Conservation (phyloP, 2,113 vertebrate genomes). For the Rafetus swinhoei region DNA sequence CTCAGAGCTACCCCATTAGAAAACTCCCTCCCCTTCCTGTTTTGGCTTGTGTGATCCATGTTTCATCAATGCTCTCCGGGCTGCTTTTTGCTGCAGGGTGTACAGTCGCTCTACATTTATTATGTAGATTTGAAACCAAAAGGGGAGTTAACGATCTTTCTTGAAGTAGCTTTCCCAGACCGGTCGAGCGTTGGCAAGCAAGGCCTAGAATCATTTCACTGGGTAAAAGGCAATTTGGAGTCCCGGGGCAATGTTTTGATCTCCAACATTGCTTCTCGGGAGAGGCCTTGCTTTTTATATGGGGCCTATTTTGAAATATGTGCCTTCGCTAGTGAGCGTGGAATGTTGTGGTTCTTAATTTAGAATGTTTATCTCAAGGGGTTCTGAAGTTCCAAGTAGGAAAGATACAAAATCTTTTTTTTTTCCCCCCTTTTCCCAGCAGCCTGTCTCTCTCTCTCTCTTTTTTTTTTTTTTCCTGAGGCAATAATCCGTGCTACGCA, state of each 20-base stretch:
- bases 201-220: not conserved
- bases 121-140: not conserved
- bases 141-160: not conserved
- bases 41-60: not conserved
- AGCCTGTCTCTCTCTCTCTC: not conserved
- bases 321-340: constrained; percentile 38
- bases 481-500: fast-evolving
- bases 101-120: not conserved
- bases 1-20: fast-evolving
- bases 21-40: not conserved
- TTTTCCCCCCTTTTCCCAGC: not conserved
- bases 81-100: not conserved
- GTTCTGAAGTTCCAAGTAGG: constrained; percentile 25
- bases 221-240: not conserved
- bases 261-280: fast-evolving
- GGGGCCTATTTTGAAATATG: not conserved
- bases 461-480: too few species aligned
- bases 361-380: constrained; percentile 67
- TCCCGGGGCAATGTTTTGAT: not conserved
- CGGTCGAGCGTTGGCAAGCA: not conserved
- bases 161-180: not conserved
- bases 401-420: not conserved
- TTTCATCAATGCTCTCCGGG: not conserved
- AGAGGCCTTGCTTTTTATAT: not conserved
- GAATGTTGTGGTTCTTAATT: constrained; percentile 75